Conservation (phyloP, 2,797 vertebrate genomes). For the Chrosomus eos region DNA sequence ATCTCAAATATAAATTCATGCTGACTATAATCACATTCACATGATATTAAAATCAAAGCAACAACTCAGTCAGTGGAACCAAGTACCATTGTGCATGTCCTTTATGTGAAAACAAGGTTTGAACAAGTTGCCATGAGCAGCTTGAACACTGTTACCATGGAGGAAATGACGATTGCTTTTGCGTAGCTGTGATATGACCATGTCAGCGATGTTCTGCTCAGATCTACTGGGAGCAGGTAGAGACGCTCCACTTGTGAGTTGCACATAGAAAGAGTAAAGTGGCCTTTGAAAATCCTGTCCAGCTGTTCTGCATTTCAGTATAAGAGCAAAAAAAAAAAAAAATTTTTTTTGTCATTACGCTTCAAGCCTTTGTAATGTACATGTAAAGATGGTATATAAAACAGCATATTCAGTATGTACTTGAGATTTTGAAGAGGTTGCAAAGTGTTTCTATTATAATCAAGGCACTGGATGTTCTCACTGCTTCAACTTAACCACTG, state of each 20-base stretch:
- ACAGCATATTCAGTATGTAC: conserved; percentile 26
- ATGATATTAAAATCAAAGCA: background rate
- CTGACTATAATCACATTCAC: background rate
- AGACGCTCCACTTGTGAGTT: conserved; percentile 54
- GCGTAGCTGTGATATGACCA: conserved; percentile 33
- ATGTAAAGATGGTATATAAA: conserved; percentile 13
- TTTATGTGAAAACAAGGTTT: background rate
- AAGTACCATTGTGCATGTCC: background rate
- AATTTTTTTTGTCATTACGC: background rate
- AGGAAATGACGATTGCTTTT: conserved; percentile 44
- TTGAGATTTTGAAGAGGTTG: conserved; percentile 55
- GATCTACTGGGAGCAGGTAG: conserved; percentile 48
- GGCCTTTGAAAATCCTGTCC: conserved; percentile 6
- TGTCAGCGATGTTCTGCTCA: conserved; percentile 60
- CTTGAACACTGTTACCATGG: conserved; percentile 52
- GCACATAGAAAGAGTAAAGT: conserved; percentile 28
- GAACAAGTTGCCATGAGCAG: conserved; percentile 35
- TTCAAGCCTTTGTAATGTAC: background rate
- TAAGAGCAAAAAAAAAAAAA: background rate
- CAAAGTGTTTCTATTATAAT: conserved; percentile 59
- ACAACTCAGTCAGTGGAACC: background rate
- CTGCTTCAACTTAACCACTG: background rate
- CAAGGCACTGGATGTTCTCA: conserved; percentile 15
- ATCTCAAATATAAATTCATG: background rate
- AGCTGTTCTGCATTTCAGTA: background rate